Percentiles rank a stretch among this genome's conserved stretches.
Conservation (phyloP, 1,140 invertebrate genomes). For the Temnothorax nylanderi region DNA sequence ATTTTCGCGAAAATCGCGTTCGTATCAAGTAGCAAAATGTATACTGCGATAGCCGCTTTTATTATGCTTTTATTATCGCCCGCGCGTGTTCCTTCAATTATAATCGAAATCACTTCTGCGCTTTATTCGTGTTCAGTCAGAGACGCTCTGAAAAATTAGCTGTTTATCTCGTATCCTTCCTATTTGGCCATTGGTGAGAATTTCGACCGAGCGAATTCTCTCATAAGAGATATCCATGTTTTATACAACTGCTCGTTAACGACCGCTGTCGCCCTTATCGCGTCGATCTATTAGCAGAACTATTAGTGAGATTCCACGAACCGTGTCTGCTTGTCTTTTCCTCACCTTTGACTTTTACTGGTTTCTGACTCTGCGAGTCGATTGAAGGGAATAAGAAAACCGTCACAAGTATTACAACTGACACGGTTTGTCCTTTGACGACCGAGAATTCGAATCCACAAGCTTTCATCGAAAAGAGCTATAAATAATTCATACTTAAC, state of each 20-base stretch:
- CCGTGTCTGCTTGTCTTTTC: slow-evolving; percentile 48
- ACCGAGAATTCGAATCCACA: slow-evolving; percentile 8
- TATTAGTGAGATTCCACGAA: slow-evolving; percentile 54
- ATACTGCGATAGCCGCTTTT: not conserved
- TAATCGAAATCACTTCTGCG: not conserved
- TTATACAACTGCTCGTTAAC: slow-evolving; percentile 43
- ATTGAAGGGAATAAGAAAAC: not conserved
- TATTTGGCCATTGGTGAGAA: not conserved
- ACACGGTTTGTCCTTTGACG: not conserved
- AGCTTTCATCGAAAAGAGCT: not conserved
- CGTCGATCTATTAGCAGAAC: slow-evolving; percentile 60
- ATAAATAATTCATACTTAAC: slow-evolving; percentile 33
- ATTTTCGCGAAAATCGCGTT: not conserved
- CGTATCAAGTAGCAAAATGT: not conserved
- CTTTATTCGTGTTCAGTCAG: not conserved
- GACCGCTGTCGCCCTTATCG: slow-evolving; percentile 40
- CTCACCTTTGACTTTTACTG: slow-evolving; percentile 33
- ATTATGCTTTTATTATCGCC: not conserved
- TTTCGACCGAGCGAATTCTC: not conserved
- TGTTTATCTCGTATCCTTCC: not conserved
- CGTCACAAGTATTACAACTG: not conserved
- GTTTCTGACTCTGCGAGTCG: not conserved
- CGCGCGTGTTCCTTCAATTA: not conserved
- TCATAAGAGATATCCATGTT: not conserved
- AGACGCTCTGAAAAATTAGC: not conserved